Conservation (phyloP, 1,140 invertebrate species). For the Dendroctonus valens region DNA sequence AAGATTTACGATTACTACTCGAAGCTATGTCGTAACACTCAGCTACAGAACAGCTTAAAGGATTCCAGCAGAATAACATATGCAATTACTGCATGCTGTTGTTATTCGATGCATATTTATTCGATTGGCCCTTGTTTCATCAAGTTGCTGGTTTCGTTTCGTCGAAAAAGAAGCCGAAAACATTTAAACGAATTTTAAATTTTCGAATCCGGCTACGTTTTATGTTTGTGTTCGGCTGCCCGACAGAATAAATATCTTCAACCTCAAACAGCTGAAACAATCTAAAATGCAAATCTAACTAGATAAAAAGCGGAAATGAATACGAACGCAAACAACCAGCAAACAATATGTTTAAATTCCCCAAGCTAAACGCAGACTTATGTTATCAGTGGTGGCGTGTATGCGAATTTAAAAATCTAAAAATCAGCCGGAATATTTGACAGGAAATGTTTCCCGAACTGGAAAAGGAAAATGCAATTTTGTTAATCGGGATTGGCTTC, state of each 20-base stretch:
- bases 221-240: neutral
- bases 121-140: too few species aligned
- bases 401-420: neutral
- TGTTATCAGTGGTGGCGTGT: neutral
- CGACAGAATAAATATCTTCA: slow-evolving; percentile 12
- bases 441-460: too few species aligned
- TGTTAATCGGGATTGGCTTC: too few species aligned
- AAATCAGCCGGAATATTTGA: too few species aligned
- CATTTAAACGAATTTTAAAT: neutral
- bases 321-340: slow-evolving; percentile 1
- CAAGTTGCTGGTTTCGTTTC: too few species aligned
- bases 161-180: neutral
- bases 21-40: too few species aligned
- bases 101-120: too few species aligned
- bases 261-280: slow-evolving; percentile 12
- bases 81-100: too few species aligned
- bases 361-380: neutral
- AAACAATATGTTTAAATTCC: slow-evolving; percentile 14
- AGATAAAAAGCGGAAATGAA: slow-evolving; percentile 7
- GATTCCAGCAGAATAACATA: too few species aligned
- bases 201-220: neutral
- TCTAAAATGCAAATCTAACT: slow-evolving; percentile 11
- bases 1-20: too few species aligned
- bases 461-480: too few species aligned
- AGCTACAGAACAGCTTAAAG: too few species aligned